These are phyloP conservation scores for Thalassarche chlororhynchos DNA, from an alignment of 2,113 vertebrate species.

Conservation along the genomic window DNA sequence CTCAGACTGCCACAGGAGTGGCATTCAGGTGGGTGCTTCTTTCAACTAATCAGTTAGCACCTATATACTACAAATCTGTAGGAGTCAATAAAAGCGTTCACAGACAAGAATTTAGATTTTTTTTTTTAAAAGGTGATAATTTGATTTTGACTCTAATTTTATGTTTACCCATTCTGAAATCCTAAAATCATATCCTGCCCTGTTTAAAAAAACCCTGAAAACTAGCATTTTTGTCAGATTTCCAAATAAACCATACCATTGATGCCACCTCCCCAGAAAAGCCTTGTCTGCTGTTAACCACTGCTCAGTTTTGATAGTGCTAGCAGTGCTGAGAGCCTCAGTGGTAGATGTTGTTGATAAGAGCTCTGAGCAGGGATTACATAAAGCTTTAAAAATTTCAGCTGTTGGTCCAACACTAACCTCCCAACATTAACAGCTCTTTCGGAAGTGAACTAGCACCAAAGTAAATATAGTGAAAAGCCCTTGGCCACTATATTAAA, in stretches of 20 bases:
- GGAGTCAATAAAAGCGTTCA: background rate
- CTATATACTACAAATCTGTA: accelerated
- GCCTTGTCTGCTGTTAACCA: background rate
- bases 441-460: background rate
- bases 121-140: background rate
- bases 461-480: background rate
- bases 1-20: background rate
- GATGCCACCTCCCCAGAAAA: background rate
- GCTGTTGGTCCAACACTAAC: background rate
- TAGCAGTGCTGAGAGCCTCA: background rate
- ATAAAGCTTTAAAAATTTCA: background rate
- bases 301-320: background rate
- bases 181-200: background rate
- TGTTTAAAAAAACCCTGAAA: background rate
- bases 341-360: background rate
- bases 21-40: background rate
- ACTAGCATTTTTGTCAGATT: background rate
- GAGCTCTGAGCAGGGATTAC: background rate
- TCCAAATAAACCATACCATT: background rate
- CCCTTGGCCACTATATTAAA: background rate
- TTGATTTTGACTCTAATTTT: background rate
- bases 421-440: background rate
- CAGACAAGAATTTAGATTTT: background rate
- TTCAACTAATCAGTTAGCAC: background rate
- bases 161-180: background rate